These are phyloP conservation scores for Sceloporus undulatus DNA, from an alignment of 2,113 vertebrate species.

Conservation along the genomic window DNA sequence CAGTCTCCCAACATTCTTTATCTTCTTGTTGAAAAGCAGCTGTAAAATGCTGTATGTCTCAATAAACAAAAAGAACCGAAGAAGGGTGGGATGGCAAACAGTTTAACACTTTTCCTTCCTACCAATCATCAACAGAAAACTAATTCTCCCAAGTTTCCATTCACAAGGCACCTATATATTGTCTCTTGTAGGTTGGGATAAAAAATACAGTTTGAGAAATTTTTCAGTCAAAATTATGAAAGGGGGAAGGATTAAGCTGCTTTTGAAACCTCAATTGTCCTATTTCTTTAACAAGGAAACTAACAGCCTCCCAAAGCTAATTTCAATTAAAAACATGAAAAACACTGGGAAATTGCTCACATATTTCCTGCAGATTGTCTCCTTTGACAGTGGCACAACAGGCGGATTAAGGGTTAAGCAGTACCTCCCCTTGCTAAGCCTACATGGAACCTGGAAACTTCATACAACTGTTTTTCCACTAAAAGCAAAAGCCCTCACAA, in stretches of 20 bases:
- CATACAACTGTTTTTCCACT: background rate
- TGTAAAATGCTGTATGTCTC: too few relatives aligned
- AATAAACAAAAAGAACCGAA: background rate
- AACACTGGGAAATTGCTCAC: background rate
- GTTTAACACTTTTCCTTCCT: background rate
- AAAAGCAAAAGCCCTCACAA: background rate
- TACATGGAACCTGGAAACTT: background rate
- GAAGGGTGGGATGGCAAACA: background rate
- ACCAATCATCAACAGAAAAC: background rate
- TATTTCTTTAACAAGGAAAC: background rate
- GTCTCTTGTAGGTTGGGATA: background rate
- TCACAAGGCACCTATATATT: background rate
- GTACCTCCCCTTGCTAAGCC: background rate
- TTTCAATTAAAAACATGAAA: background rate
- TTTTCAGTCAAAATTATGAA: background rate
- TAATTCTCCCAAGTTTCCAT: background rate
- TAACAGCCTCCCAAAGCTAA: background rate
- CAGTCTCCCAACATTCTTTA: background rate
- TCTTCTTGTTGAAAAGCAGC: background rate
- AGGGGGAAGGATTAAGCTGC: background rate
- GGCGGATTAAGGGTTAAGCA: background rate
- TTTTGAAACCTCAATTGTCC: background rate
- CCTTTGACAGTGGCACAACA: background rate
- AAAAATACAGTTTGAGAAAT: background rate
- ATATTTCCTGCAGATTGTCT: background rate